Evolutionary conservation across 2,113 vertebrate genomes (phyloP), one percentile per base, ranked within the genome.

Genomic region (Piprites chloris): DNA sequence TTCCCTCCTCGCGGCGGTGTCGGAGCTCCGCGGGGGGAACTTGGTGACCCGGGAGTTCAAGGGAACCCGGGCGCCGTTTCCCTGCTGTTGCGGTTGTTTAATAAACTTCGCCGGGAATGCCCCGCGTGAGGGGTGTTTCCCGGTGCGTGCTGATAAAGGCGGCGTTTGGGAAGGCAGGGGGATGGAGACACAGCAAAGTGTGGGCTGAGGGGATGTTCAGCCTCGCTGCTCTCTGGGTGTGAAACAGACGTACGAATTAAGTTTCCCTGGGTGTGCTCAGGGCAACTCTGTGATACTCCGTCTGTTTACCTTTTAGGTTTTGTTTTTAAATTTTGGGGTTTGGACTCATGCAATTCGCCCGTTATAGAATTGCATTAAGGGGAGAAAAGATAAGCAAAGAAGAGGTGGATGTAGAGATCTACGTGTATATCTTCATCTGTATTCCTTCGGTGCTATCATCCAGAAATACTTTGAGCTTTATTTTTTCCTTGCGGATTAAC

Each of bases 261-360:
- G 14, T 44, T 28, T 46, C 41, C 46, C 33, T 8, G 35, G 2
- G 7, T 9, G 14, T 19, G 21, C 59, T 33, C 5, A 1, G 17
- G 14, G 2, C 2, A 7, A 1, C 27, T 16, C 15, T 22, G 12
- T 35, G 15, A 21, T 3, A 49, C 19, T 37, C 11, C 12, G 33
- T 5, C 11, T 53, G 10, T 18, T 46, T 1, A 5, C 24, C 13
- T 44, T 23, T 23, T 7, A 5, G 5, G 3, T 7, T 12, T 12
- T 8, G 2, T 2, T 33, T 72, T 53, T 21, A 32, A 20, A 4
- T 11, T 33, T 11, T 9, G 14, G 49, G 1, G 1, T 39, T 79
- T 26, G 33, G 3, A 3, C 24, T 46, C 3, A 0, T 16, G 0
- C 11, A 26, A 0, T 14, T 33, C 20, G 0, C 0, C 9, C 6